Evolutionary conservation across 1,140 invertebrate species (phyloP).

Genomic region (Hypothenemus hampei): DNA sequence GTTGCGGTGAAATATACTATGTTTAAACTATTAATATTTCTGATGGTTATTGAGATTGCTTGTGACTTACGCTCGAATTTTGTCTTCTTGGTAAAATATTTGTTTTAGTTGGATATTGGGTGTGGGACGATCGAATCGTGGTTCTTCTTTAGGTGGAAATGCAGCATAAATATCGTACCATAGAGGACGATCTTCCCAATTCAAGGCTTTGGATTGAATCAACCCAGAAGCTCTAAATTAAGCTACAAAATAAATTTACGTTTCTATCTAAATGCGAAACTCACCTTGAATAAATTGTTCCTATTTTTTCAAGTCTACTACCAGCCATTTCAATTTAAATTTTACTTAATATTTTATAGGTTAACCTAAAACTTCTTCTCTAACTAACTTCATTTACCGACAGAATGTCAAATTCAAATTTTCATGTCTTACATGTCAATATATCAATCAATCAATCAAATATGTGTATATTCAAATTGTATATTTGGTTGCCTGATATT

Average conservation of each 20-base stretch:
- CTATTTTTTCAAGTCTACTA: conserved; percentile 66
- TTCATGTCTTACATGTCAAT: too few relatives aligned
- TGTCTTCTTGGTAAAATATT: conserved; percentile 85
- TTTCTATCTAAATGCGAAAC: conserved; percentile 10
- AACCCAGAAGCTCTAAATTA: conserved; percentile 67
- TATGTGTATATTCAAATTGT: too few relatives aligned
- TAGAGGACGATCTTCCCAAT: conserved; percentile 72
- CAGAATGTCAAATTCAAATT: too few relatives aligned
- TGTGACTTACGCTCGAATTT: conserved; percentile 70
- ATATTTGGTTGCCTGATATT: too few relatives aligned
- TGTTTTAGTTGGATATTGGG: conserved; percentile 54
- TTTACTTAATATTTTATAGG: too few relatives aligned
- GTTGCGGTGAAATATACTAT: conserved; percentile 59
- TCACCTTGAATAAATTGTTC: conserved; percentile 66
- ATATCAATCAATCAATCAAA: too few relatives aligned
- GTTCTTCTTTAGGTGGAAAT: conserved; percentile 79
- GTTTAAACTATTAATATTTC: conserved; percentile 25
- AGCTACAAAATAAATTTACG: conserved; percentile 8
- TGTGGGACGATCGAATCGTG: conserved; percentile 60
- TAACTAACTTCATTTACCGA: too few relatives aligned
- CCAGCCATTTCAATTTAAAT: conserved; percentile 50
- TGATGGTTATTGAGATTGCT: background rate
- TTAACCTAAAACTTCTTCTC: too few relatives aligned
- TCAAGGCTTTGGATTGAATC: conserved; percentile 67
- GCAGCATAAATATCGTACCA: conserved; percentile 86